Base-by-base conservation (phyloP, 2,113 vertebrate genomes). In the Murina feae region DNA sequence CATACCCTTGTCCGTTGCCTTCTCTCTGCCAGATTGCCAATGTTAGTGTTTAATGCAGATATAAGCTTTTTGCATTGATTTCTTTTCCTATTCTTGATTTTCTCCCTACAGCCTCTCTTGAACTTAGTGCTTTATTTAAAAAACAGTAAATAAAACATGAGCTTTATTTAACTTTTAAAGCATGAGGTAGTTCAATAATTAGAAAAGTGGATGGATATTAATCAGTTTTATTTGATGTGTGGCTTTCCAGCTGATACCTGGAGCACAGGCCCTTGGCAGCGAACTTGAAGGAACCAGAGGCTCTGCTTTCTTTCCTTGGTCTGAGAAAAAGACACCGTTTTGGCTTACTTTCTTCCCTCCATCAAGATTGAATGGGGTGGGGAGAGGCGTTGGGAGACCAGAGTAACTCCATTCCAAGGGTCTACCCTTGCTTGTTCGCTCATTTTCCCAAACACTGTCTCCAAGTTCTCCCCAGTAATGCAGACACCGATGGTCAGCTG, bases 81-180 rank as follows among this genome's bases (percentile, higher is more conserved):
- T 89, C 20, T 86, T 89, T 84, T 80, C 75, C 49, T 51, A 30
- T 69, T 83, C 66, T 94, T 87, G 60, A 69, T 74, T 60, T 81
- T 49, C 44, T 82, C 44, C 51, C 68, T 30, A 75, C 11, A 60
- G 28, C 49, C 47, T 83, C 51, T 92, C 32, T 53, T 90, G 60
- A 95, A 86, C n/a, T 87, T 85, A 90, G 55, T 90, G 35, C 58
- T 87, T 81, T 75, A 94, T 91, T 95, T 86, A 82, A 82, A 86
- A 94, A 94, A 44, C 44, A n/a, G 35, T 94, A 95, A 96, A 93
- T 96, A 96, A 92, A 95, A 95, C 74, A 89, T 47, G 58, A 92
- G 65, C 14, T 84, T 86, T 42, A 49, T 95, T 95, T 93, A 90
- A 92, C n/a, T 76, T 92, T 96, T 92, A 78, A 85, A 91, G 55